These are phyloP conservation scores for Zaprionus tsacasi DNA, from an alignment of 1,140 invertebrate species.

Conservation along the genomic window DNA sequence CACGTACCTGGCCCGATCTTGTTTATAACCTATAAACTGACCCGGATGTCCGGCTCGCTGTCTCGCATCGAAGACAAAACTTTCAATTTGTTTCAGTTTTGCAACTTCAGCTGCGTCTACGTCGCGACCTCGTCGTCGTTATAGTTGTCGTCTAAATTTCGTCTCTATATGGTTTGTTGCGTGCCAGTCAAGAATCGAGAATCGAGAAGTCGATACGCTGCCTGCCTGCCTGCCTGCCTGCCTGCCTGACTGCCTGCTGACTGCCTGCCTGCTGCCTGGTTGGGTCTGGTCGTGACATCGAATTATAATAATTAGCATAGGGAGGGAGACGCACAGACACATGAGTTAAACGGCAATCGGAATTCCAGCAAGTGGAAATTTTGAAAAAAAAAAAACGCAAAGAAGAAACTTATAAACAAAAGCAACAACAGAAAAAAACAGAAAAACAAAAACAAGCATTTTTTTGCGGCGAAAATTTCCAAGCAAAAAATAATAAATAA, in stretches of 20 bases:
- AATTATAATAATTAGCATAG: slow-evolving; percentile 82
- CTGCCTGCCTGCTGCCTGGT: slow-evolving; percentile 14
- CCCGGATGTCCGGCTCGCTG: neutral
- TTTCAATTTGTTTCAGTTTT: neutral
- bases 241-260: slow-evolving; percentile 8
- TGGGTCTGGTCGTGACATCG: slow-evolving; percentile 54
- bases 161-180: slow-evolving; percentile 43
- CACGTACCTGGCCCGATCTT: neutral
- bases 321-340: slow-evolving; percentile 32
- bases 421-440: slow-evolving; percentile 25
- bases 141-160: slow-evolving; percentile 40
- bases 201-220: slow-evolving; percentile 29
- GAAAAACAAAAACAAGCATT: slow-evolving; percentile 7
- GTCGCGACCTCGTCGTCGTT: slow-evolving; percentile 46
- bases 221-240: slow-evolving; percentile 21
- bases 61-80: too few relatives aligned
- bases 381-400: slow-evolving; percentile 61
- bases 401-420: slow-evolving; percentile 35
- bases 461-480: slow-evolving; percentile 16
- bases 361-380: slow-evolving; percentile 74
- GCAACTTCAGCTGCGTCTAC: neutral
- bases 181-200: slow-evolving; percentile 55
- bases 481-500: slow-evolving; percentile 1
- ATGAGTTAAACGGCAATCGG: slow-evolving; percentile 49
- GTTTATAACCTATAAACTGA: neutral